phyloP scores from a whole-genome alignment of 2,888 invertebrate genomes.

The Miltochrista miniata region DNA sequence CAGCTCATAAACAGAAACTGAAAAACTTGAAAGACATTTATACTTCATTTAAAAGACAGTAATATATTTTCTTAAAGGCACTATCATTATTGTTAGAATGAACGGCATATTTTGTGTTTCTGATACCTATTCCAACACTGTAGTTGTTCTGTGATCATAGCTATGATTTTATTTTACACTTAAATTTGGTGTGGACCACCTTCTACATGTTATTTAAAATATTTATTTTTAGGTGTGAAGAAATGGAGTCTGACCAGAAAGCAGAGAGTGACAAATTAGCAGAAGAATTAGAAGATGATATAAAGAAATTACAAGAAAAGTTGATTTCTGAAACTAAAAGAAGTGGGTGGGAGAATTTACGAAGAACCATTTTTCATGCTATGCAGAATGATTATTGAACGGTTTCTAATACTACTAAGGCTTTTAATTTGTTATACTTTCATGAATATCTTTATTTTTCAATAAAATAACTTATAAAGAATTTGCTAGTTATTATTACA shows the following conservation, averaged over 20 bases:
- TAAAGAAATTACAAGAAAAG: conserved; percentile 64
- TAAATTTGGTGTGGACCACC: too few relatives aligned
- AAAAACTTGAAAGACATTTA: conserved; percentile 61
- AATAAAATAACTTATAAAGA: conserved; percentile 7
- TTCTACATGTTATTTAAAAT: background rate
- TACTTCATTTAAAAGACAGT: conserved; percentile 61
- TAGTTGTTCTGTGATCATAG: too few relatives aligned
- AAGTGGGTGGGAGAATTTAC: conserved; percentile 63
- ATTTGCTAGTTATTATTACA: background rate
- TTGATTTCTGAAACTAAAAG: conserved; percentile 65
- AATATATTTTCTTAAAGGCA: conserved; percentile 22
- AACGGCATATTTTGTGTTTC: too few relatives aligned
- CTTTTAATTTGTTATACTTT: background rate
- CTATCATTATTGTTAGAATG: too few relatives aligned
- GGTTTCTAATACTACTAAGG: too few relatives aligned
- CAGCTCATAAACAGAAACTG: conserved; percentile 62
- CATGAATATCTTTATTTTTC: background rate
- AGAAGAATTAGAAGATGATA: conserved; percentile 63
- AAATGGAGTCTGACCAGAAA: conserved; percentile 59
- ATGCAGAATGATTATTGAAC: conserved; percentile 65
- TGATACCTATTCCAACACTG: too few relatives aligned
- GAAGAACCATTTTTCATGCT: conserved; percentile 63
- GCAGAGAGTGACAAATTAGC: conserved; percentile 59
- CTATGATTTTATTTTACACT: too few relatives aligned
- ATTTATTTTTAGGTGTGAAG: conserved; percentile 58